A percentile compares a stretch with the other conserved stretches of the same genome.
These are phyloP conservation scores for Meleagris gallopavo DNA, from an alignment of 2,113 vertebrate genomes.

Conservation along the genomic window DNA sequence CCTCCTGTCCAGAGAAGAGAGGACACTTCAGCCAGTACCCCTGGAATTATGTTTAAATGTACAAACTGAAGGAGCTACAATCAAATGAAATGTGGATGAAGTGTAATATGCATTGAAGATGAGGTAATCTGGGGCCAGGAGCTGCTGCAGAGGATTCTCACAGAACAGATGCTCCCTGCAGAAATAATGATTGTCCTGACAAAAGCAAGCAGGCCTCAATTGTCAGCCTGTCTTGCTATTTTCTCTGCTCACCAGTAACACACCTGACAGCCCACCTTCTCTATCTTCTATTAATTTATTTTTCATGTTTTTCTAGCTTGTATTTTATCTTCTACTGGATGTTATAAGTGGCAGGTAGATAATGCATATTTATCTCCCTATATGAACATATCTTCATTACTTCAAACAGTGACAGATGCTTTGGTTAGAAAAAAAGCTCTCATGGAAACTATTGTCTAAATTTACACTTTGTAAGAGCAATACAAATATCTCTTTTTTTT, in stretches of 20 bases:
- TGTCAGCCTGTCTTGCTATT: conserved; percentile 27
- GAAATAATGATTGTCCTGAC: conserved; percentile 35
- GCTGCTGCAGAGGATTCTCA: neutral
- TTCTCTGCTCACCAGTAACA: neutral
- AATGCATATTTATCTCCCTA: neutral
- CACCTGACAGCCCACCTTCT: neutral
- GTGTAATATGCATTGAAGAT: neutral
- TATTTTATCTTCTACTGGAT: neutral
- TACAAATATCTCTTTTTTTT: neutral
- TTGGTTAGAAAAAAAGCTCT: neutral
- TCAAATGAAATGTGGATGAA: neutral
- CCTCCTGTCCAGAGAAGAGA: neutral
- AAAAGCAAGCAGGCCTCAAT: conserved; percentile 6
- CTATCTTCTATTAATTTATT: neutral
- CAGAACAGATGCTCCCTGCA: neutral
- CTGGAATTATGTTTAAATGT: neutral
- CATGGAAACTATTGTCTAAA: neutral
- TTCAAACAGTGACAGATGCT: neutral
- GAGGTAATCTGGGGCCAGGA: neutral
- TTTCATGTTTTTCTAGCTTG: neutral
- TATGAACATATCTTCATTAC: neutral
- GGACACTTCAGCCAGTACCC: neutral
- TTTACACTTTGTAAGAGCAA: neutral
- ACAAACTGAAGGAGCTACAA: neutral
- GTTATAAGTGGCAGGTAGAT: neutral